Evolutionary conservation across 2,888 invertebrate species (phyloP).

Genomic region (Diadromus collaris): DNA sequence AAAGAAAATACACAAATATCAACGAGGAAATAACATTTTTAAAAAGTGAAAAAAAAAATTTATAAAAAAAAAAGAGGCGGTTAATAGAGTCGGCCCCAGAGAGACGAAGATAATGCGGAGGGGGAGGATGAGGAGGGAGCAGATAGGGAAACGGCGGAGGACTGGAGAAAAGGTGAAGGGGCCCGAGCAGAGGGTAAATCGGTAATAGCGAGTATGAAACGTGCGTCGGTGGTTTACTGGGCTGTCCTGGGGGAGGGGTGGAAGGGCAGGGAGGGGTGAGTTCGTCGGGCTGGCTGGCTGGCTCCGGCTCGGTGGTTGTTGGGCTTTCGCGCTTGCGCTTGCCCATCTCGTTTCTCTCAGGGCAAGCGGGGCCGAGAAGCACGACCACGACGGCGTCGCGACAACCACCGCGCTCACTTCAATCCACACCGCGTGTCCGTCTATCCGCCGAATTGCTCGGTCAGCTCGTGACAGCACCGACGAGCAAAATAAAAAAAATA

Average conservation of each 20-base stretch:
- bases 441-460: slow-evolving; percentile 65
- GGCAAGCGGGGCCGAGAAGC: slow-evolving; percentile 54
- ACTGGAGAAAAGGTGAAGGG: slow-evolving; percentile 29
- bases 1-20: slow-evolving; percentile 33
- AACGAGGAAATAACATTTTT: slow-evolving; percentile 20
- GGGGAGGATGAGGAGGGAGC: neutral
- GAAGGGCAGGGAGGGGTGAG: slow-evolving; percentile 44
- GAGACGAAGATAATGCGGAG: slow-evolving; percentile 1
- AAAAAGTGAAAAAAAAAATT: slow-evolving; percentile 12
- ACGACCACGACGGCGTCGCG: slow-evolving; percentile 63
- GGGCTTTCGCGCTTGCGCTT: slow-evolving; percentile 52
- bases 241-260: slow-evolving; percentile 7
- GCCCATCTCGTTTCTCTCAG: slow-evolving; percentile 37
- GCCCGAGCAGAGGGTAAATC: slow-evolving; percentile 57
- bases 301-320: slow-evolving; percentile 22
- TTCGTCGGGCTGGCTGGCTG: slow-evolving; percentile 55
- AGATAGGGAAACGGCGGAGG: neutral
- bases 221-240: slow-evolving; percentile 58
- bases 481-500: slow-evolving; percentile 12
- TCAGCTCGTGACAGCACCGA: slow-evolving; percentile 49
- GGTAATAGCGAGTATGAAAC: slow-evolving; percentile 60
- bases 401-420: slow-evolving; percentile 72
- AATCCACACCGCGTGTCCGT: slow-evolving; percentile 76
- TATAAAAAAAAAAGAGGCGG: neutral
- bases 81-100: neutral